Conservation (phyloP, 64 coral and sea anemone species). For the Dendrophyllia cribrosa region DNA sequence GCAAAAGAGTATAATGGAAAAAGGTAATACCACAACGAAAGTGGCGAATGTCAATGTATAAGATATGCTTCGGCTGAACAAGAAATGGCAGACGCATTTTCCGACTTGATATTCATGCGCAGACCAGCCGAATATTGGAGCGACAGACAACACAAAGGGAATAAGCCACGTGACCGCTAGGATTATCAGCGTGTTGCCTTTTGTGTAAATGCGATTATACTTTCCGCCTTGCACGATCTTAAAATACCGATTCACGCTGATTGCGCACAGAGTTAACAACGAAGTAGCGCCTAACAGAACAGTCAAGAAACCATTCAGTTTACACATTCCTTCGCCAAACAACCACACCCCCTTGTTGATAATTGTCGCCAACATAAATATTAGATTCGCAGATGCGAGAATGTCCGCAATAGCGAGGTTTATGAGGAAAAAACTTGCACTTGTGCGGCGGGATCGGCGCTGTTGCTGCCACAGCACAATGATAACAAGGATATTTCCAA, state of each 20-base stretch:
- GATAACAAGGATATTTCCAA: constrained; percentile 63
- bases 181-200: not conserved
- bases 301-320: constrained; percentile 53
- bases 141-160: constrained; percentile 58
- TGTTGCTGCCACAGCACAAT: constrained; percentile 47
- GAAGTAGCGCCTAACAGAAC: constrained; percentile 46
- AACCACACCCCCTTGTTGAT: constrained; percentile 55
- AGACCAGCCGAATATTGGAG: constrained; percentile 67
- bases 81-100: constrained; percentile 71
- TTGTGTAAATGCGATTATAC: constrained; percentile 53
- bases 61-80: constrained; percentile 52
- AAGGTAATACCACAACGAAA: constrained; percentile 41
- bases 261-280: constrained; percentile 42
- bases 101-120: constrained; percentile 60
- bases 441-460: constrained; percentile 33
- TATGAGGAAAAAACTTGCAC: constrained; percentile 56
- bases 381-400: constrained; percentile 42
- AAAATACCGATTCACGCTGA: constrained; percentile 68
- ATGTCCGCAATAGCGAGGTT: constrained; percentile 51
- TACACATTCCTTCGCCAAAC: constrained; percentile 54
- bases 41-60: constrained; percentile 52
- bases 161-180: constrained; percentile 50
- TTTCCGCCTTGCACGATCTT: constrained; percentile 50
- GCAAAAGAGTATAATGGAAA: constrained; percentile 37
- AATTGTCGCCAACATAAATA: constrained; percentile 66